Conservation (phyloP, 2,113 vertebrate genomes). For the Entelurus aequoreus region DNA sequence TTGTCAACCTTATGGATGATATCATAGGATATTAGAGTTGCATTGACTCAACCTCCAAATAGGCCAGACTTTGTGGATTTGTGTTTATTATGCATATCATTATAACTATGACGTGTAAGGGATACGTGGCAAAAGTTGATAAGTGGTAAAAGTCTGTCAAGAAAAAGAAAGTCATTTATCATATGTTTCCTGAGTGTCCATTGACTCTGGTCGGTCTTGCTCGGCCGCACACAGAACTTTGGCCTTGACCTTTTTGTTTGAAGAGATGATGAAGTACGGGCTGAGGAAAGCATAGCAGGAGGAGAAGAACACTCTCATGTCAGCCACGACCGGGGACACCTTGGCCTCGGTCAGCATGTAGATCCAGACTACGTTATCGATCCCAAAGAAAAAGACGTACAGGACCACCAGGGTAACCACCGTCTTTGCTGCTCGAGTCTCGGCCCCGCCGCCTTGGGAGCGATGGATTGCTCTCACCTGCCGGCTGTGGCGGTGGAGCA, state of each 20-base stretch:
- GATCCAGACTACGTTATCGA: slow-evolving; percentile 78
- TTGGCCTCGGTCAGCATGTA: slow-evolving; percentile 74
- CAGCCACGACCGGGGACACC: slow-evolving; percentile 69
- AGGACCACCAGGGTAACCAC: slow-evolving; percentile 72
- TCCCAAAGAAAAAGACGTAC: slow-evolving; percentile 73
- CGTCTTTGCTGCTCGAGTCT: slow-evolving; percentile 71
- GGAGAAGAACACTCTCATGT: slow-evolving; percentile 77
- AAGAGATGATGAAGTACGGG: slow-evolving; percentile 72
- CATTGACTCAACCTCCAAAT: no score
- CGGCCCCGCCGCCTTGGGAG: slow-evolving; percentile 45
- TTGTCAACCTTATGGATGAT: no score
- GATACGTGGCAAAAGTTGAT: background rate
- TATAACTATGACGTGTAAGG: no score
- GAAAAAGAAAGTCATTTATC: slow-evolving; percentile 48
- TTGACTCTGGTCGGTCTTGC: slow-evolving; percentile 29
- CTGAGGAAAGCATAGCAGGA: slow-evolving; percentile 74
- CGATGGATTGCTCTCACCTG: slow-evolving; percentile 56
- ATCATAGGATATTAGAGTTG: no score
- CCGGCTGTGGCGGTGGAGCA: slow-evolving; percentile 66
- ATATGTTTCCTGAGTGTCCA: slow-evolving; percentile 39
- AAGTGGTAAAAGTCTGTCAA: slow-evolving; percentile 11
- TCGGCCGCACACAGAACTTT: slow-evolving; percentile 64
- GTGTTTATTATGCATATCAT: no score
- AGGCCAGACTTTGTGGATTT: no score
- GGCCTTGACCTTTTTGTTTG: slow-evolving; percentile 74